These are phyloP conservation scores for Montipora capitata DNA, from an alignment of 92 coral and sea anemone species.

Conservation along the genomic window DNA sequence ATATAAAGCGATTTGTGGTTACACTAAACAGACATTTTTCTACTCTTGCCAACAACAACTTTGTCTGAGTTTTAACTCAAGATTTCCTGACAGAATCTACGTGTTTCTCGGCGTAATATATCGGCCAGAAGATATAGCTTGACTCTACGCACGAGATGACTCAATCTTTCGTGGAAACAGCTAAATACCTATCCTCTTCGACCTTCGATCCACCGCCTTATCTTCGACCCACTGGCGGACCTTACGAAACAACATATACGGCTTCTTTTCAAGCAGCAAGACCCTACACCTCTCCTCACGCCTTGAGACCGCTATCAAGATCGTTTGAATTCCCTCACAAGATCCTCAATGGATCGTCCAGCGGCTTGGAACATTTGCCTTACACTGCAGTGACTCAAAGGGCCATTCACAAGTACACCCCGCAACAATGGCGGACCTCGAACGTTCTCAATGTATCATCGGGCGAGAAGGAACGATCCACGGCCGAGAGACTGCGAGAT, in stretches of 20 bases:
- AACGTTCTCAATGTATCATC: constrained; percentile 92
- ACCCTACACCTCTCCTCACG: constrained; percentile 79
- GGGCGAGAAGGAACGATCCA: constrained; percentile 96
- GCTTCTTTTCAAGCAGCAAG: constrained; percentile 86
- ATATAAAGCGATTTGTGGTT: constrained; percentile 79
- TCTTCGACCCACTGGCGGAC: constrained; percentile 89
- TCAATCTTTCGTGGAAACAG: constrained; percentile 93
- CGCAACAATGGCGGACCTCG: constrained; percentile 97
- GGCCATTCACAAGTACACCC: constrained; percentile 86
- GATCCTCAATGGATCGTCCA: constrained; percentile 86
- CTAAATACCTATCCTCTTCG: constrained; percentile 86
- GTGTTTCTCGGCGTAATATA: constrained; percentile 29
- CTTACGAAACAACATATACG: constrained; percentile 95
- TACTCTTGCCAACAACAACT: constrained; percentile 24
- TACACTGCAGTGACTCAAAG: constrained; percentile 89
- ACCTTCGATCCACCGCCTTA: constrained; percentile 97
- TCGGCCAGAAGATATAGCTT: constrained; percentile 7
- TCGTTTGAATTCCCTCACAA: constrained; percentile 93
- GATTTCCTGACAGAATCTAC: constrained; percentile 3
- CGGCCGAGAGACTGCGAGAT: constrained; percentile 97
- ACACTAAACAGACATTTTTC: constrained; percentile 88
- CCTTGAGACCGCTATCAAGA: constrained; percentile 70
- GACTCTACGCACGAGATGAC: constrained; percentile 59
- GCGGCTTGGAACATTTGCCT: constrained; percentile 92
- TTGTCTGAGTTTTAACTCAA: constrained; percentile 22